Conservation (phyloP, 2,888 invertebrate genomes). For the Brassicogethes aeneus region DNA sequence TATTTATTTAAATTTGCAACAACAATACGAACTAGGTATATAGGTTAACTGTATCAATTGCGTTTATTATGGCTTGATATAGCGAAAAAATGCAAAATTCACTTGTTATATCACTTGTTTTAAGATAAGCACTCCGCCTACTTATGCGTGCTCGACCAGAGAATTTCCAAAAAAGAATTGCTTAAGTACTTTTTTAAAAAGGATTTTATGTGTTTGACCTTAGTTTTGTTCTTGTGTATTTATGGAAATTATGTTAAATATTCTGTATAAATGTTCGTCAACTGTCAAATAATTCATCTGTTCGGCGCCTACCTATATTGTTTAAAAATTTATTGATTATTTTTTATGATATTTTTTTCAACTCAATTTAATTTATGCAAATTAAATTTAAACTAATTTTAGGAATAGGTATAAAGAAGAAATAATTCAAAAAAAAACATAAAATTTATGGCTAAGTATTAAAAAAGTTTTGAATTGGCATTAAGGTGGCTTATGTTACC, state of each 20-base stretch:
- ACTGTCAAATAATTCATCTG: slow-evolving; percentile 17
- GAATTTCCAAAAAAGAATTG: slow-evolving; percentile 12
- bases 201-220: slow-evolving; percentile 1
- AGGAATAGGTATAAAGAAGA: too few relatives aligned
- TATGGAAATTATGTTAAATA: background rate
- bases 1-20: background rate
- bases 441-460: too few relatives aligned
- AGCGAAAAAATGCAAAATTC: slow-evolving; percentile 2
- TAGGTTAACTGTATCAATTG: background rate
- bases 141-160: slow-evolving; percentile 9
- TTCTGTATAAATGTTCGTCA: background rate
- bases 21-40: background rate
- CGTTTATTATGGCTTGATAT: background rate
- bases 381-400: too few relatives aligned
- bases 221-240: background rate
- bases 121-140: slow-evolving; percentile 14
- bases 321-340: too few relatives aligned
- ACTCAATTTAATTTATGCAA: too few relatives aligned
- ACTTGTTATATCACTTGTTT: slow-evolving; percentile 16
- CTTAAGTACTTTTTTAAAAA: slow-evolving; percentile 11
- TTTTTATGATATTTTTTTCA: too few relatives aligned
- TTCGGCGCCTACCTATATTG: slow-evolving; percentile 16
- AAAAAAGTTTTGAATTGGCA: too few relatives aligned
- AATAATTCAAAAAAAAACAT: too few relatives aligned
- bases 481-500: too few relatives aligned